Percentiles rank a stretch among this genome's conserved stretches.
phyloP scores from a whole-genome alignment of 1,140 invertebrate species.

The Drosophila azteca region DNA sequence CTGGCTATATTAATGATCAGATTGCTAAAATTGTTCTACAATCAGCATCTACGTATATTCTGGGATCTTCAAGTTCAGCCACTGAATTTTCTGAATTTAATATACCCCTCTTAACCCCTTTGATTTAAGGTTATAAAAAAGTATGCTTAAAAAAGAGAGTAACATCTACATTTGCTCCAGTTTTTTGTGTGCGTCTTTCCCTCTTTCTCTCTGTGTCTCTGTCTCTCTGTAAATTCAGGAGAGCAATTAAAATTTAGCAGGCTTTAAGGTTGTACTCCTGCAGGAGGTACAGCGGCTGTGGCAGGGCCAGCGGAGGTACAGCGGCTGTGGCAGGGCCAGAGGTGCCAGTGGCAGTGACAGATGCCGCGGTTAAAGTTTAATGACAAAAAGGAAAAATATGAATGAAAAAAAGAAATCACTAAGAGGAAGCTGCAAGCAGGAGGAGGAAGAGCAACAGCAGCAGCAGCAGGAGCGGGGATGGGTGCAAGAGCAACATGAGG shows the following conservation, averaged over 20 bases:
- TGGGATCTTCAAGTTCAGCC: too few relatives aligned
- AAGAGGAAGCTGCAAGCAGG: conserved; percentile 14
- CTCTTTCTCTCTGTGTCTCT: conserved; percentile 17
- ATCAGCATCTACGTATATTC: too few relatives aligned
- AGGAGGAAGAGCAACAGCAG: background rate
- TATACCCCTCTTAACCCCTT: too few relatives aligned
- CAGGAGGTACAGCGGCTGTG: conserved; percentile 10
- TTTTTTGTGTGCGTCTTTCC: conserved; percentile 30
- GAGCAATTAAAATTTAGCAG: conserved; percentile 78
- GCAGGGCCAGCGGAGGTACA: too few relatives aligned
- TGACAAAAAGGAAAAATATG: conserved; percentile 55
- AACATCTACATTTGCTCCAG: conserved; percentile 47
- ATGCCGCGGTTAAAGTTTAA: conserved; percentile 78
- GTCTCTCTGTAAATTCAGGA: conserved; percentile 49
- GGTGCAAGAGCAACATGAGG: too few relatives aligned
- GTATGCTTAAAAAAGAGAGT: conserved; percentile 26
- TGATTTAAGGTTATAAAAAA: conserved; percentile 9
- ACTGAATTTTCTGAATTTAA: too few relatives aligned
- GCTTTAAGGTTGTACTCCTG: conserved; percentile 58
- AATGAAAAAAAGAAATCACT: conserved; percentile 7
- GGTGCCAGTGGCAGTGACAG: conserved; percentile 46
- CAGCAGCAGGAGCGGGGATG: background rate
- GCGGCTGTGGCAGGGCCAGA: too few relatives aligned
- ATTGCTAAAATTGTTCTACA: too few relatives aligned
- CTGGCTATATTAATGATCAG: too few relatives aligned